Base-by-base conservation (phyloP, 2,888 invertebrate genomes). In the Phalangium opilio region DNA sequence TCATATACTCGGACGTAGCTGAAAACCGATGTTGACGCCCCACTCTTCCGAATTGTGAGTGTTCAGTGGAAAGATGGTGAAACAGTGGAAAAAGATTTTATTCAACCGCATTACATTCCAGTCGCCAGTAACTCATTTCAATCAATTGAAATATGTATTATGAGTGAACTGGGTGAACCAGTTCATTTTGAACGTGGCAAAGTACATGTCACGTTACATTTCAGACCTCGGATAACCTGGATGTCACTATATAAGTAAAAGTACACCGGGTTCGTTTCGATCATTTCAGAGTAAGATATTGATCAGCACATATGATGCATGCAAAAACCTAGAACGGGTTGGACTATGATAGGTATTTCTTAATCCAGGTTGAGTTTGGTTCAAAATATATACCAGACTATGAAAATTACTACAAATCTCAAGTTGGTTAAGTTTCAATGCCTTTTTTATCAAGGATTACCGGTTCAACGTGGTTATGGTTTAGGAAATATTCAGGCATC, bases 11-110 rank as follows among this genome's bases (percentile, higher is more conserved):
- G 27, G 55, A 61, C 44, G 48, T 61, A 12, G 54, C 58, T 2
- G 55, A 57, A 47, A 55, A 57, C 19, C 34, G 20, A 35, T 45
- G 47, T 49, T n/a, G 36, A 55, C 32, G 52, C 59, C 8, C 51
- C 56, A 7, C 48, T 62, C 7, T 18, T 62, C 12, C 51, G 61
- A 7, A 55, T 60, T 8, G 57, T 60, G 2, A 53, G 54, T 20
- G 43, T 59, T 10, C 45, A 39, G 20, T 43, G 46, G 27, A 18
- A 33, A 5, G 43, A 45, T 12, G 44, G 41, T 2, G 36, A 21
- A 35, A 14, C 33, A 12, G 18, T 41, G 3, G 19, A 15, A 38
- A 41, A 12, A 15, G 18, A 41, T 41, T 39, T 27, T 45, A 17
- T 47, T 10, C 39, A 38, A 38, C 47, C 45, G 1, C 47, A 44